Conservation (phyloP, 2,888 invertebrate genomes). For the Drosophila diplacantha region DNA sequence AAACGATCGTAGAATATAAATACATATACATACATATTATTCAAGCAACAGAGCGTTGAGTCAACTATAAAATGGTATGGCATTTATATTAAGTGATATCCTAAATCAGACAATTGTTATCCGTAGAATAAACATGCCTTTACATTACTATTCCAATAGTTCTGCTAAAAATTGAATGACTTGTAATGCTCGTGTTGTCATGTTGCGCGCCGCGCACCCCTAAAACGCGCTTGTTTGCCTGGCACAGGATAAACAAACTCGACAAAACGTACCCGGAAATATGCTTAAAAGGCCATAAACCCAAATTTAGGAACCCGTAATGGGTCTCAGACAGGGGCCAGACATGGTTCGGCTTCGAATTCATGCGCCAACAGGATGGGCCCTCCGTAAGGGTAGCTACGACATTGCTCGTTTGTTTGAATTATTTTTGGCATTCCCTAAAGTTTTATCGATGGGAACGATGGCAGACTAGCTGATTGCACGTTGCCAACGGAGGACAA, state of each 20-base stretch:
- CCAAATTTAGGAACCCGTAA: slow-evolving; percentile 53
- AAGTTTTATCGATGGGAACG: slow-evolving; percentile 65
- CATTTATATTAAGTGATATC: neutral
- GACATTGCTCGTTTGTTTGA: slow-evolving; percentile 35
- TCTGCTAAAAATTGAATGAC: slow-evolving; percentile 10
- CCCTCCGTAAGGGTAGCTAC: slow-evolving; percentile 47
- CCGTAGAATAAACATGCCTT: slow-evolving; percentile 53
- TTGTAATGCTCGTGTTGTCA: slow-evolving; percentile 39
- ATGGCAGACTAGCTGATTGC: slow-evolving; percentile 16
- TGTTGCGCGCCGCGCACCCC: slow-evolving; percentile 14
- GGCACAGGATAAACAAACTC: slow-evolving; percentile 39
- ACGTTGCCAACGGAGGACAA: slow-evolving; percentile 34
- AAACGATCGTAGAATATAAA: slow-evolving; percentile 43
- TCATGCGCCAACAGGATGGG: slow-evolving; percentile 49
- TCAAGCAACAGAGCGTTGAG: neutral
- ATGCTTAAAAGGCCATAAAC: slow-evolving; percentile 66
- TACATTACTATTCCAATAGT: slow-evolving; percentile 24
- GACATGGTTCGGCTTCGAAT: slow-evolving; percentile 48
- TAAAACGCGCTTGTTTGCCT: slow-evolving; percentile 26
- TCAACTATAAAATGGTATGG: neutral
- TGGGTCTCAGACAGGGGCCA: slow-evolving; percentile 60
- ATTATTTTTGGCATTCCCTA: slow-evolving; percentile 46
- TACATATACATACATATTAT: neutral
- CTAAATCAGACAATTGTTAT: slow-evolving; percentile 18
- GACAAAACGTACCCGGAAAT: slow-evolving; percentile 58